Evolutionary conservation across 2,113 vertebrate genomes (phyloP), one percentile per base, ranked within the genome.

Genomic region (Gasterosteus aculeatus): DNA sequence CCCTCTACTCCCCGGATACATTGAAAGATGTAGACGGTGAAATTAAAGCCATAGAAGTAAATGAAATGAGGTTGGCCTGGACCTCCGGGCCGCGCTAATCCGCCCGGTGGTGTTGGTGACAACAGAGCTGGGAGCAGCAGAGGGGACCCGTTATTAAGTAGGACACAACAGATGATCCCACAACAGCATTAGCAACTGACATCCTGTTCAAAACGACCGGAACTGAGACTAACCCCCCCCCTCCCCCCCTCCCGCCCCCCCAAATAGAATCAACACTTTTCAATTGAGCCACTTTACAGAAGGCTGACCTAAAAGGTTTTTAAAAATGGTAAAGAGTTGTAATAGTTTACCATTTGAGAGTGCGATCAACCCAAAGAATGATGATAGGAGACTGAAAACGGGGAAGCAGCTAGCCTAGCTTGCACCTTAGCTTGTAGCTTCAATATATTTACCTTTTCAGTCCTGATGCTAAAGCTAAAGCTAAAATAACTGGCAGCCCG

Each of bases 31-130:
- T 80, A 87, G 82, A 85, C 70, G 81, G 81, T 87, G 76, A 85
- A 90, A 91, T 93, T 92, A 93, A 18, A 76, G 83, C 69, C 83
- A 81, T 77, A 85, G 77, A 92, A 94, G 85, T 91, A 90, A 84
- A 94, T 92, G 87, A 56, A 91, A 90, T 93, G 88, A 89, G 85
- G 85, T 86, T 75, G 64, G 76, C 22, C 39, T 83, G 62, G 73
- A 82, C 75, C 56, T 75, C 59, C 15, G 83, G 75, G 71, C 29
- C 46, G 54, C 78, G 85, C 46, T 91, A 91, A 93, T 94, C 92
- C 26, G 47, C n/a, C 71, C 33, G 39, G 12, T 88, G 77, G 85
- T 89, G 90, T 81, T 78, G 59, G 72, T 73, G 66, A 82, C 54
- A 67, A 16, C 58, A 56, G 73, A 11, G 57, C 11, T 6, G 9